phyloP scores from a whole-genome alignment of 2,888 invertebrate genomes.

The Linnaemya vulpina region DNA sequence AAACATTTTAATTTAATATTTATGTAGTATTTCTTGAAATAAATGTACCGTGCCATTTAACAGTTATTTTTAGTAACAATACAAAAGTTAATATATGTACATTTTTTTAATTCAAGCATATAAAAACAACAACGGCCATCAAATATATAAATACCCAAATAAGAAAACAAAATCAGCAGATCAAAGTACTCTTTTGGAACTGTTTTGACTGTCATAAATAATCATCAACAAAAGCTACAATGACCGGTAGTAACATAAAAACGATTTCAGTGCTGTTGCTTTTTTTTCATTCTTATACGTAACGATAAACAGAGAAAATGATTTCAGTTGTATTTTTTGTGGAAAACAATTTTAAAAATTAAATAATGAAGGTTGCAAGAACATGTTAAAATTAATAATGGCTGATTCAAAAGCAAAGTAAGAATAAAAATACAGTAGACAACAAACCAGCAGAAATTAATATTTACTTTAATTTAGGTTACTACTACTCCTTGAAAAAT shows the following conservation, averaged over 20 bases:
- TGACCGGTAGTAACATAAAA: slow-evolving; percentile 57
- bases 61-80: slow-evolving; percentile 35
- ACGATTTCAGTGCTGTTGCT: background rate
- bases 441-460: background rate
- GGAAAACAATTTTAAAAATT: background rate
- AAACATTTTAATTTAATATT: too few species aligned
- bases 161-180: background rate
- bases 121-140: slow-evolving; percentile 5
- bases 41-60: background rate
- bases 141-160: slow-evolving; percentile 7
- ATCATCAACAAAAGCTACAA: slow-evolving; percentile 23
- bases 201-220: slow-evolving; percentile 21
- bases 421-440: slow-evolving; percentile 7
- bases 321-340: slow-evolving; percentile 13
- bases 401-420: slow-evolving; percentile 8
- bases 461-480: background rate
- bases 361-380: slow-evolving; percentile 24
- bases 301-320: slow-evolving; percentile 22
- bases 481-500: background rate
- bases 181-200: slow-evolving; percentile 11
- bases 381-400: slow-evolving; percentile 13
- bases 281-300: slow-evolving; percentile 1
- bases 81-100: slow-evolving; percentile 19
- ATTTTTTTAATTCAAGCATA: slow-evolving; percentile 6
- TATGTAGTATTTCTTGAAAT: slow-evolving; percentile 1